These are phyloP conservation scores for Drosophila grimshawi DNA, from an alignment of 1,140 invertebrate species.

Conservation along the genomic window DNA sequence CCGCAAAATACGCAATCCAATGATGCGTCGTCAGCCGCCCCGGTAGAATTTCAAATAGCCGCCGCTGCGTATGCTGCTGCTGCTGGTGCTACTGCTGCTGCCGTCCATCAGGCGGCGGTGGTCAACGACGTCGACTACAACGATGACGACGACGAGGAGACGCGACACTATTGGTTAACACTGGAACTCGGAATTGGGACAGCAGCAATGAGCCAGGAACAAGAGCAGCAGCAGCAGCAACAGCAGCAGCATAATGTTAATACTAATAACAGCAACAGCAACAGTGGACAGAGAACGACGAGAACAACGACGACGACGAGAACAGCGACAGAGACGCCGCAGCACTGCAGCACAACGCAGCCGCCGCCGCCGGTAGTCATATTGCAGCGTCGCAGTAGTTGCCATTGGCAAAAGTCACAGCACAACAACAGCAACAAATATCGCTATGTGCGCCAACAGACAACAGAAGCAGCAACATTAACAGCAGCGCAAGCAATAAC, in stretches of 20 bases:
- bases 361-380: not conserved
- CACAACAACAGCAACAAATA: conserved; percentile 23
- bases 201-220: not conserved
- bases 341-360: not conserved
- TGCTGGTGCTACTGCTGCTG: conserved; percentile 19
- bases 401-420: conserved; percentile 1
- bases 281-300: not conserved
- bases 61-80: conserved; percentile 25
- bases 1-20: conserved; percentile 62
- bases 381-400: conserved; percentile 15
- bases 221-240: not conserved
- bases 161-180: conserved; percentile 27
- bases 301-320: not conserved
- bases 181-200: conserved; percentile 25
- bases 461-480: conserved; percentile 13
- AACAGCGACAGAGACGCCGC: conserved; percentile 8
- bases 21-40: conserved; percentile 58
- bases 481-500: conserved; percentile 6
- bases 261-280: not conserved
- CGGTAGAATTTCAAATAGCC: conserved; percentile 65
- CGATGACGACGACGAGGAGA: conserved; percentile 15
- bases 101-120: conserved; percentile 13
- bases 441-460: conserved; percentile 17
- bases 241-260: not conserved
- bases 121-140: conserved; percentile 6